phyloP scores from a whole-genome alignment of 2,888 invertebrate genomes.

The Sisyra nigra region DNA sequence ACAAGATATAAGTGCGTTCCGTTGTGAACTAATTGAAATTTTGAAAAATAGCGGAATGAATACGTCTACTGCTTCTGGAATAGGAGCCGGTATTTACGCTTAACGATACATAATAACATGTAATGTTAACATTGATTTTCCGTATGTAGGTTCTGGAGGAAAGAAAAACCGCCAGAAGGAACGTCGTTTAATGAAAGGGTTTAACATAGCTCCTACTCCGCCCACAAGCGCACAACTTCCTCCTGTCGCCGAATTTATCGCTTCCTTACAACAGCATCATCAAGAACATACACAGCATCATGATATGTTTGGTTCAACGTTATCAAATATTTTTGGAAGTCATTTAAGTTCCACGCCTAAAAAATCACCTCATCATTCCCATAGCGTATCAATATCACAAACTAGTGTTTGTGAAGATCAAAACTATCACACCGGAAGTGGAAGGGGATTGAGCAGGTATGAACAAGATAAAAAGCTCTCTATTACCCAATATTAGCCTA shows the following conservation, averaged over 20 bases:
- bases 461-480: not conserved
- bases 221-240: slow-evolving; percentile 42
- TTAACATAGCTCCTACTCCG: slow-evolving; percentile 70
- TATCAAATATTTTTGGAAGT: slow-evolving; percentile 47
- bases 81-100: slow-evolving; percentile 46
- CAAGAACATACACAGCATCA: slow-evolving; percentile 27
- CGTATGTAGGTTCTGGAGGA: slow-evolving; percentile 60
- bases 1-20: slow-evolving; percentile 96
- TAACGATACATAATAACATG: not conserved
- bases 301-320: slow-evolving; percentile 48
- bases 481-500: no score
- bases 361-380: slow-evolving; percentile 23
- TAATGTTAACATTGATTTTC: not conserved
- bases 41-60: slow-evolving; percentile 93
- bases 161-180: slow-evolving; percentile 90
- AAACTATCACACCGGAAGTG: slow-evolving; percentile 10
- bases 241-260: slow-evolving; percentile 64
- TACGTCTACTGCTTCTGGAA: slow-evolving; percentile 68
- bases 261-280: slow-evolving; percentile 49
- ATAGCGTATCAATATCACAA: slow-evolving; percentile 26
- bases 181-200: slow-evolving; percentile 82
- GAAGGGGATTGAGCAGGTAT: slow-evolving; percentile 13
- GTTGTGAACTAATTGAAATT: slow-evolving; percentile 94
- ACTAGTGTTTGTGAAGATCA: slow-evolving; percentile 27
- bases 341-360: slow-evolving; percentile 26